These are phyloP conservation scores for Thecocarcelia acutangulata DNA, from an alignment of 2,888 invertebrate genomes.

Conservation along the genomic window DNA sequence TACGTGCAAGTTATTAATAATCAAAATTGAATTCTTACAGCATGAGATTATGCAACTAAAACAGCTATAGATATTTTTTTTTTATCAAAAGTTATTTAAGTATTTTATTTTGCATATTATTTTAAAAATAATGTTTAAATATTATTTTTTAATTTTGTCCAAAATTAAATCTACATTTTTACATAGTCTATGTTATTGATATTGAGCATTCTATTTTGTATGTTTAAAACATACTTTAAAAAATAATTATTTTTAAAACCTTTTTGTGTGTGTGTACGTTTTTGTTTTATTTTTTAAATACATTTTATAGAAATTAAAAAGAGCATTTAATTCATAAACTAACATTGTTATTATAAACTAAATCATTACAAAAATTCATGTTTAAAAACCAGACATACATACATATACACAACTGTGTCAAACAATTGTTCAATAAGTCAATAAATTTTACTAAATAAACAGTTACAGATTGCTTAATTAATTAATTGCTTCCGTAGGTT, in stretches of 20 bases:
- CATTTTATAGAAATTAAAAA: slow-evolving; percentile 26
- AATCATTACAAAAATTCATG: slow-evolving; percentile 44
- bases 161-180: slow-evolving; percentile 3
- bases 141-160: slow-evolving; percentile 38
- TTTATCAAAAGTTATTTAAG: slow-evolving; percentile 32
- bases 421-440: slow-evolving; percentile 37
- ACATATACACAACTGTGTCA: slow-evolving; percentile 26
- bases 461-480: slow-evolving; percentile 9
- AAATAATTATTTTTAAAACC: slow-evolving; percentile 13
- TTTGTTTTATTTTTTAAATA: slow-evolving; percentile 18
- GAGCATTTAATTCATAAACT: slow-evolving; percentile 49
- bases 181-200: slow-evolving; percentile 23
- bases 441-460: slow-evolving; percentile 46
- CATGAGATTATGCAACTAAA: slow-evolving; percentile 3
- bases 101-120: slow-evolving; percentile 31
- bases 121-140: slow-evolving; percentile 45
- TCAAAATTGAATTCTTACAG: slow-evolving; percentile 34
- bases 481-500: slow-evolving; percentile 5
- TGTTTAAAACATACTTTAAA: slow-evolving; percentile 57
- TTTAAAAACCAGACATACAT: slow-evolving; percentile 39
- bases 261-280: slow-evolving; percentile 4
- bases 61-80: slow-evolving; percentile 34
- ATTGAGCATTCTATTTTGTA: slow-evolving; percentile 56
- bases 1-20: slow-evolving; percentile 93
- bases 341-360: slow-evolving; percentile 35